phyloP scores from a whole-genome alignment of 2,797 vertebrate genomes.

The Apogon talboti region DNA sequence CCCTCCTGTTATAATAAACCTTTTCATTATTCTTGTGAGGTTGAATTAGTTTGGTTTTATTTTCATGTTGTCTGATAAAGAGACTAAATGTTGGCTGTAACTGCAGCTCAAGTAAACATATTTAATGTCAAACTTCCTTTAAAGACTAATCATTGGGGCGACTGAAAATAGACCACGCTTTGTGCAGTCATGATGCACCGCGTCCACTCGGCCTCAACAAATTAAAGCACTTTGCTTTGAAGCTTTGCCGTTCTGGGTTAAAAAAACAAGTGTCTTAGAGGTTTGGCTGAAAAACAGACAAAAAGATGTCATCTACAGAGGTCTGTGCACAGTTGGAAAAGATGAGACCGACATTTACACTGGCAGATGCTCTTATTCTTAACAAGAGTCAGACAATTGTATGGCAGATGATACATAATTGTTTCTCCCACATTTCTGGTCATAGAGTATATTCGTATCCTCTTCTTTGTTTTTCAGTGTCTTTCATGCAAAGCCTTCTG shows the following conservation, averaged over 20 bases:
- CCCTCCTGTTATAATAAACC: neutral
- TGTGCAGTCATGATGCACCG: constrained; percentile 29
- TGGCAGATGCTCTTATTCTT: constrained; percentile 21
- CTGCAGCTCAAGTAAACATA: constrained; percentile 16
- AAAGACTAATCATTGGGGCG: constrained; percentile 27
- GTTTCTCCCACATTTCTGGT: neutral
- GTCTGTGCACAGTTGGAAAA: constrained; percentile 36
- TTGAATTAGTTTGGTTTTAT: too few relatives aligned
- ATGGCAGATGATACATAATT: neutral
- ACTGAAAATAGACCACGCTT: constrained; percentile 32
- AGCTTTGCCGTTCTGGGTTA: constrained; percentile 6
- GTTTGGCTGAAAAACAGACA: constrained; percentile 53
- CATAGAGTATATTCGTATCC: neutral
- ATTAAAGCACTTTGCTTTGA: constrained; percentile 44
- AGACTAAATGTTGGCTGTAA: constrained; percentile 9
- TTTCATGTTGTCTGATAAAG: neutral
- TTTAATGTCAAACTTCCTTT: neutral
- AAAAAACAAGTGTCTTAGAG: neutral
- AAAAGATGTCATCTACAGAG: constrained; percentile 24
- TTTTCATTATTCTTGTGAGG: neutral
- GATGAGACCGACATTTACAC: constrained; percentile 27
- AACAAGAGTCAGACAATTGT: neutral
- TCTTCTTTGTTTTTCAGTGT: neutral
- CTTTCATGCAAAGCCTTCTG: neutral
- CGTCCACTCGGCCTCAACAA: constrained; percentile 27